Evolutionary conservation across 1,140 invertebrate genomes (phyloP).

Genomic region (Eumaeus atala): DNA sequence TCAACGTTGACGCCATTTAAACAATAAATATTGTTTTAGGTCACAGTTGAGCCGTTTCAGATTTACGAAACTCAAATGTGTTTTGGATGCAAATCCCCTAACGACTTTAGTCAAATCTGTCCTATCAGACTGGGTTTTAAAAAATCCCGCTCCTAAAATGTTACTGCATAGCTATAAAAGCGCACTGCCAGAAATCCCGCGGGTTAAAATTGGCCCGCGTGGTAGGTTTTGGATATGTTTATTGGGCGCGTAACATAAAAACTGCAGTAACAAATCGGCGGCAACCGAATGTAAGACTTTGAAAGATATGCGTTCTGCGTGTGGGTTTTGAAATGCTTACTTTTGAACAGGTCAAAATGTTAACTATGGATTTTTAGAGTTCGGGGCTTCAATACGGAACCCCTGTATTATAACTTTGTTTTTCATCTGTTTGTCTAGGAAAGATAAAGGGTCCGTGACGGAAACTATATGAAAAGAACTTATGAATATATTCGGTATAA

Average conservation of each 20-base stretch:
- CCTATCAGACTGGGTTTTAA: constrained; percentile 27
- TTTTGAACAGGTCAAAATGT: no score
- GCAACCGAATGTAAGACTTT: not conserved
- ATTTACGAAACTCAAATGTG: constrained; percentile 17
- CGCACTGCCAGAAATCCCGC: constrained; percentile 22
- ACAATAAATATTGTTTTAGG: constrained; percentile 12
- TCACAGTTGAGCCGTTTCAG: constrained; percentile 4
- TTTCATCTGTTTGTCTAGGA: no score
- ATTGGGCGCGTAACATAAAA: constrained; percentile 1
- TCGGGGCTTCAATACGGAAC: no score
- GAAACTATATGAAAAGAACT: no score
- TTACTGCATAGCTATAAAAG: constrained; percentile 28
- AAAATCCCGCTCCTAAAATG: constrained; percentile 25
- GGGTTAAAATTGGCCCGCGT: constrained; percentile 7
- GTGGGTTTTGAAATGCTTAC: no score
- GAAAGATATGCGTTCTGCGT: no score
- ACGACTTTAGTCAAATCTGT: constrained; percentile 28
- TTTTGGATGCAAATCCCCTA: constrained; percentile 24
- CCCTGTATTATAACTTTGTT: no score
- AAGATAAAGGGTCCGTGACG: no score
- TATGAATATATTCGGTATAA: no score
- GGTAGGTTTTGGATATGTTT: constrained; percentile 1
- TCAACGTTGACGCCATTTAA: not conserved
- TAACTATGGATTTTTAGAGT: no score
- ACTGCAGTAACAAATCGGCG: not conserved